Evolutionary conservation across 64 coral and sea anemone genomes (phyloP).

Genomic region (Porites lutea): DNA sequence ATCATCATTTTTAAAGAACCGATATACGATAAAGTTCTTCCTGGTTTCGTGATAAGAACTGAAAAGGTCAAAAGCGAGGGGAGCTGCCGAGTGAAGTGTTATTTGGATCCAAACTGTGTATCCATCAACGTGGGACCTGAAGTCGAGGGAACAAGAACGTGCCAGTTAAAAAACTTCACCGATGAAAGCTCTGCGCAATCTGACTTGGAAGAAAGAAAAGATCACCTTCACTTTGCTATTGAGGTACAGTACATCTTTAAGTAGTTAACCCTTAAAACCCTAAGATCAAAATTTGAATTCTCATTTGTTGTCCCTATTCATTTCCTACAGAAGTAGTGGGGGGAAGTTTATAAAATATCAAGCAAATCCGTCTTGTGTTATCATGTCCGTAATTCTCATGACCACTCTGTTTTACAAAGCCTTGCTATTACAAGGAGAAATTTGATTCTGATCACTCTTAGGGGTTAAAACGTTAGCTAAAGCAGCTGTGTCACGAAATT

Average conservation of each 20-base stretch:
- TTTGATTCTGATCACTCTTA: no score
- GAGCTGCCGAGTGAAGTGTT: neutral
- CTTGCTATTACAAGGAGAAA: no score
- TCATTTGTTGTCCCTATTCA: no score
- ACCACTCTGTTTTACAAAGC: no score
- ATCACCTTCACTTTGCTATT: neutral
- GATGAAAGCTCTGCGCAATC: neutral
- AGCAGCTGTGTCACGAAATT: no score
- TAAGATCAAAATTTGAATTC: no score
- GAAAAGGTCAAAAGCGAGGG: neutral
- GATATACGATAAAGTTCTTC: neutral
- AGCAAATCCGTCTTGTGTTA: no score
- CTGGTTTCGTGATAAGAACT: neutral
- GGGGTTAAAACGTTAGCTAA: no score
- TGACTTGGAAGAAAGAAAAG: neutral
- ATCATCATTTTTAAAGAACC: neutral
- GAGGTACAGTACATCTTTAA: neutral
- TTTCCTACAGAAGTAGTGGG: no score
- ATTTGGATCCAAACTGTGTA: conserved; percentile 4
- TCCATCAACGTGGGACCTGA: neutral
- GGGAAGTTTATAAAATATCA: no score
- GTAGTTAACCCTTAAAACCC: no score
- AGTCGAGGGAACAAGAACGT: neutral
- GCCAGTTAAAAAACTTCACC: neutral
- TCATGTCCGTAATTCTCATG: no score